Conservation (phyloP, 2,797 vertebrate species). For the Tinamus major region DNA sequence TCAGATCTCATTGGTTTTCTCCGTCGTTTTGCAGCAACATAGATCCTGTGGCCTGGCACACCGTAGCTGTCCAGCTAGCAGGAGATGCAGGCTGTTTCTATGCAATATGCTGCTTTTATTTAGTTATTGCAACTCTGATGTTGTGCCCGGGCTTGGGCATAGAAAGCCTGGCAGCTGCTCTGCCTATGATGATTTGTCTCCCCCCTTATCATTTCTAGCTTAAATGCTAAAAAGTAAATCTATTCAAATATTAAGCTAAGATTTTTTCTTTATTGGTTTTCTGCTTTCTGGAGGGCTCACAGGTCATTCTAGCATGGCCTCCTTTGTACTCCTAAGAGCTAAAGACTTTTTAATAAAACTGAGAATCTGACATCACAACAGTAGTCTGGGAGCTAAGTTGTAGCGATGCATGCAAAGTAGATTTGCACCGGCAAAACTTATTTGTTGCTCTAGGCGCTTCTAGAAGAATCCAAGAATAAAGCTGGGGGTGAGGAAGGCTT, state of each 20-base stretch:
- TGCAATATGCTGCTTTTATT: neutral
- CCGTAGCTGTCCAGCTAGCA: neutral
- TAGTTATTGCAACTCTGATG: neutral
- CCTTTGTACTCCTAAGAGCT: neutral
- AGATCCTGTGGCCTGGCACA: neutral
- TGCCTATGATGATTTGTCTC: neutral
- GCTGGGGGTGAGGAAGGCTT: neutral
- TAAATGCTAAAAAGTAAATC: neutral
- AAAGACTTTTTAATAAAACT: neutral
- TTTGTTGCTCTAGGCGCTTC: slow-evolving; percentile 1
- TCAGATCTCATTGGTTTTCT: neutral
- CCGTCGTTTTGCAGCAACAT: neutral
- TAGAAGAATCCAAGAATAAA: neutral
- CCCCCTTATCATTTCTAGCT: neutral
- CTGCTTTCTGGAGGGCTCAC: neutral
- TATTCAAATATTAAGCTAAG: neutral
- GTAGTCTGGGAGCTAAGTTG: neutral
- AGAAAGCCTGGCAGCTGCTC: too few relatives aligned
- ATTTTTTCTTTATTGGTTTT: neutral
- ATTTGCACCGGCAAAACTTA: neutral
- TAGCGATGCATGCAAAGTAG: neutral
- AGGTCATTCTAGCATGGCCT: neutral
- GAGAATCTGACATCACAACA: neutral
- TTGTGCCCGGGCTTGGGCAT: neutral
- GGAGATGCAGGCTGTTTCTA: neutral